Conservation (phyloP, 2,113 vertebrate genomes). For the Prionailurus viverrinus region DNA sequence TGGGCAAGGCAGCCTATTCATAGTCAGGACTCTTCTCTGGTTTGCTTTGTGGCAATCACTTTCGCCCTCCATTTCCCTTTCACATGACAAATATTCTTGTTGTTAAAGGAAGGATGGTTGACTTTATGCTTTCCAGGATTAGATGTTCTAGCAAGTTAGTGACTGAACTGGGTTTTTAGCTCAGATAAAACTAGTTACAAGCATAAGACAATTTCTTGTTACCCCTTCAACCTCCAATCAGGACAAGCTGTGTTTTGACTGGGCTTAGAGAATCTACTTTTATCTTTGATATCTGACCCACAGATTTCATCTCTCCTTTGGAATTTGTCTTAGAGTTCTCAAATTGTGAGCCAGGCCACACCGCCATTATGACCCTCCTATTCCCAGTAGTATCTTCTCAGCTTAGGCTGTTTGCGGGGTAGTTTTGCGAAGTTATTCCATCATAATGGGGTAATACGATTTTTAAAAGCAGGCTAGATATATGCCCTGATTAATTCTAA, state of each 20-base stretch:
- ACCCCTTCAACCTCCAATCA: background rate
- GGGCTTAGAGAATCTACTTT: background rate
- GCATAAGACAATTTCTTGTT: background rate
- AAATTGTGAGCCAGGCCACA: background rate
- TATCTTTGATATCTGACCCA: background rate
- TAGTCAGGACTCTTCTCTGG: background rate
- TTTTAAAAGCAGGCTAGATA: conserved; percentile 13
- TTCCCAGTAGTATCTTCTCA: background rate
- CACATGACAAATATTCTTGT: background rate
- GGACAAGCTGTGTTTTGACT: background rate
- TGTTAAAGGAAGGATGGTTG: background rate
- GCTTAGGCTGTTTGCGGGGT: background rate
- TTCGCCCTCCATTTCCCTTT: background rate
- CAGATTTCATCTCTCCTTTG: background rate
- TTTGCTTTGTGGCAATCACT: background rate
- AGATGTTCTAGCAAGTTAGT: background rate
- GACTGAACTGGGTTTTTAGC: background rate
- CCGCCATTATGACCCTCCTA: background rate
- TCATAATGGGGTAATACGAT: background rate
- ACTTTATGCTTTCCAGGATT: background rate
- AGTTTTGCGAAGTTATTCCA: conserved; percentile 4
- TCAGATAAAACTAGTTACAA: background rate
- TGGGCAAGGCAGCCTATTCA: background rate
- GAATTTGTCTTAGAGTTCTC: background rate
- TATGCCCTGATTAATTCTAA: conserved; percentile 36